Conservation (phyloP, 1,140 invertebrate species). For the Drosophila persimilis region DNA sequence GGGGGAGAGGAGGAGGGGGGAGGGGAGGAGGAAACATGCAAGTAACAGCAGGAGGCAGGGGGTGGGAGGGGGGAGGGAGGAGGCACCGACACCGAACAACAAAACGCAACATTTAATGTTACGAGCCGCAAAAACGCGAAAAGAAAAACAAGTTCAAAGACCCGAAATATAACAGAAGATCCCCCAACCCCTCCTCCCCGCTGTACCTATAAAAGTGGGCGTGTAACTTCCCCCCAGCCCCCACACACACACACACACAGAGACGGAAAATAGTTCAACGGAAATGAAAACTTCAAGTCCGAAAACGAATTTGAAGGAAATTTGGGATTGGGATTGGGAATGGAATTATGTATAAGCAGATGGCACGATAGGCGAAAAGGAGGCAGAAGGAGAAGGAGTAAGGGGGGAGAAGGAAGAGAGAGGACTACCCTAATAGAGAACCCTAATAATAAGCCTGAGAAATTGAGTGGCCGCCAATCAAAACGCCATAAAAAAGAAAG, state of each 20-base stretch:
- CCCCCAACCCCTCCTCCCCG: neutral
- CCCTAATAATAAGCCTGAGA: neutral
- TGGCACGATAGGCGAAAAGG: slow-evolving; percentile 37
- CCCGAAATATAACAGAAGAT: slow-evolving; percentile 29
- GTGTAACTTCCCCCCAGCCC: slow-evolving; percentile 37
- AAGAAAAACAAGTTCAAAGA: slow-evolving; percentile 67
- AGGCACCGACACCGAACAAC: slow-evolving; percentile 5
- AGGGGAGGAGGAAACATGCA: too few species aligned
- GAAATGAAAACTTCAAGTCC: slow-evolving; percentile 72
- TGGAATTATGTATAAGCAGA: slow-evolving; percentile 56
- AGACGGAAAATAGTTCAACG: slow-evolving; percentile 61
- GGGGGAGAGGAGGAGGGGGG: neutral
- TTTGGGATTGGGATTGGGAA: slow-evolving; percentile 10
- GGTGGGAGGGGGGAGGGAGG: too few species aligned
- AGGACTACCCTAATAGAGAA: neutral
- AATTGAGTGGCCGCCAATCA: slow-evolving; percentile 42
- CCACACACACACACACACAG: neutral
- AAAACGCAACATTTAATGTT: slow-evolving; percentile 63
- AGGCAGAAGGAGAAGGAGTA: neutral
- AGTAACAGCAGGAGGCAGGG: too few species aligned
- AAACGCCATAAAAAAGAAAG: neutral
- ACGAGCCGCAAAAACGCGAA: slow-evolving; percentile 69
- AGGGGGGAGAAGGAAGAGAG: slow-evolving; percentile 1
- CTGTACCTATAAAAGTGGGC: slow-evolving; percentile 28
- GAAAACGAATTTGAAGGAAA: slow-evolving; percentile 9